phyloP scores from a whole-genome alignment of 2,113 vertebrate genomes.

The Tangachromis dhanisi region DNA sequence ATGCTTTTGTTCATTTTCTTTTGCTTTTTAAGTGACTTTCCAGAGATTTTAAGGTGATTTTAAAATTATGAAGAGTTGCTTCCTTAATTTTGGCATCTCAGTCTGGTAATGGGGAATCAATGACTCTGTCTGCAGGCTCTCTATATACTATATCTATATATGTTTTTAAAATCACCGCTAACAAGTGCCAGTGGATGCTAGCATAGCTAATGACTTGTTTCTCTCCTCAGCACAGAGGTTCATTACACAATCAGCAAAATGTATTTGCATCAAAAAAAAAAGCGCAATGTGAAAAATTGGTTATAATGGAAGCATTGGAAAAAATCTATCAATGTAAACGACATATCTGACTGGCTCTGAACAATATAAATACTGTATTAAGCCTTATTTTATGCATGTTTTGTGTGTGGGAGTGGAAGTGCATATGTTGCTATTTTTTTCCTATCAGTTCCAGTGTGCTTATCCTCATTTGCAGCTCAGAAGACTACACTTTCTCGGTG shows the following conservation, averaged over 20 bases:
- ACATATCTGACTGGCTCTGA: slow-evolving; percentile 37
- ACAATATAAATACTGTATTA: slow-evolving; percentile 60
- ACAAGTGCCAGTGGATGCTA: slow-evolving; percentile 42
- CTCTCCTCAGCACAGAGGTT: slow-evolving; percentile 3
- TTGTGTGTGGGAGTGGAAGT: slow-evolving; percentile 53
- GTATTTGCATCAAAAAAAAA: slow-evolving; percentile 2
- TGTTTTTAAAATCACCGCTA: slow-evolving; percentile 29
- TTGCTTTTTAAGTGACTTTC: neutral
- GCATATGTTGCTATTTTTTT: slow-evolving; percentile 34
- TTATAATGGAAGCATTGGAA: slow-evolving; percentile 9
- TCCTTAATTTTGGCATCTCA: neutral
- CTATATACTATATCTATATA: neutral
- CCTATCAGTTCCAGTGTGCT: slow-evolving; percentile 34
- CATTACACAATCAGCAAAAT: slow-evolving; percentile 23
- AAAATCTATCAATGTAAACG: slow-evolving; percentile 13
- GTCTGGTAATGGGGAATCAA: neutral
- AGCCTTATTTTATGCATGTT: slow-evolving; percentile 67
- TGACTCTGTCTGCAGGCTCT: slow-evolving; percentile 9
- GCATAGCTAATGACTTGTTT: slow-evolving; percentile 6
- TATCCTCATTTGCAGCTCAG: slow-evolving; percentile 45
- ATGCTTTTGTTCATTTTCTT: neutral
- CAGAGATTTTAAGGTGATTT: slow-evolving; percentile 1
- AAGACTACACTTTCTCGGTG: slow-evolving; percentile 14
- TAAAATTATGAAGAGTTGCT: neutral
- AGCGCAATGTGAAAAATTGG: slow-evolving; percentile 18